Evolutionary conservation across 1,140 invertebrate species (phyloP).

Genomic region (Cydia amplana): DNA sequence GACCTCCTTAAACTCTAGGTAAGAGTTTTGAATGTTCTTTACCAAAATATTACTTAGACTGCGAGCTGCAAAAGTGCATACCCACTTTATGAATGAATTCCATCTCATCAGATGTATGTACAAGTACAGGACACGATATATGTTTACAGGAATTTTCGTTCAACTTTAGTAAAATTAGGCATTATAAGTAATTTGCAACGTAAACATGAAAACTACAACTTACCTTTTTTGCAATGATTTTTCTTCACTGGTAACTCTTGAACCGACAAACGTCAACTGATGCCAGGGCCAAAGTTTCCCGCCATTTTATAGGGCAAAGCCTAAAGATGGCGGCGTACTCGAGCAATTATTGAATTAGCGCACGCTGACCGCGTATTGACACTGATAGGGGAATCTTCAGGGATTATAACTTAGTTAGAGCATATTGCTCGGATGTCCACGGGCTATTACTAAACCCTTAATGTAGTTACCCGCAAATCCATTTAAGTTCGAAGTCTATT

Average conservation of each 20-base stretch:
- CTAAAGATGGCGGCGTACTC: conserved; percentile 46
- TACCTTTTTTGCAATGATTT: conserved; percentile 43
- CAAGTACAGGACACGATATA: too few species aligned
- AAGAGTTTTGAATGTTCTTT: too few species aligned
- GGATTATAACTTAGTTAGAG: conserved; percentile 66
- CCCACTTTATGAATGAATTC: too few species aligned
- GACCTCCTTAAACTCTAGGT: too few species aligned
- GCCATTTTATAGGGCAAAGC: conserved; percentile 65
- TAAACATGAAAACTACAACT: conserved; percentile 27
- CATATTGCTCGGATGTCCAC: conserved; percentile 23
- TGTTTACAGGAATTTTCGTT: too few species aligned
- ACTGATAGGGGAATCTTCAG: conserved; percentile 46
- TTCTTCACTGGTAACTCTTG: conserved; percentile 54
- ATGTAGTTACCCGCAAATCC: conserved; percentile 23
- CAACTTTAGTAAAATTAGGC: background rate
- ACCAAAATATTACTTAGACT: too few species aligned
- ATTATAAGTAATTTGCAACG: conserved; percentile 20
- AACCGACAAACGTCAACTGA: conserved; percentile 59
- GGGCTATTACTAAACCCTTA: conserved; percentile 18
- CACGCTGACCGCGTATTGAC: conserved; percentile 69
- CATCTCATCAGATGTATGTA: too few species aligned
- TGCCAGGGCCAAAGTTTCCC: conserved; percentile 47
- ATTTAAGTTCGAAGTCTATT: background rate
- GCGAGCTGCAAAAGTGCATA: too few species aligned
- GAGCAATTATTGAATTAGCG: conserved; percentile 74